Base-by-base conservation (phyloP, 2,113 vertebrate genomes). In the Brachyhypopomus occidentalis region DNA sequence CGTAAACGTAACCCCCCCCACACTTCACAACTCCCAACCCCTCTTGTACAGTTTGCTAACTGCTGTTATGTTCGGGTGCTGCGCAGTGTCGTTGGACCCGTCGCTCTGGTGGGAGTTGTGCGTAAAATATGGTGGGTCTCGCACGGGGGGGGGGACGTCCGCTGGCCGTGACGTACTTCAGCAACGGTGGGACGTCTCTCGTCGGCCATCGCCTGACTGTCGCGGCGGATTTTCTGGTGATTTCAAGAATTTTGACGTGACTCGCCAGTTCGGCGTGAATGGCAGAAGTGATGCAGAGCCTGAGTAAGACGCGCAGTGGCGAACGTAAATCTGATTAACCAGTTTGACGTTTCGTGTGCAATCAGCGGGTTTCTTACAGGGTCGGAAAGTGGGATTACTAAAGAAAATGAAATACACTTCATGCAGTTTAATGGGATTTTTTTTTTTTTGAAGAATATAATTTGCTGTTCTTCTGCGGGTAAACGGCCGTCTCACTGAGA, bases 311-410 rank as follows among this genome's bases (percentile, higher is more conserved):
- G 25, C 27, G 45, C 67, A 41, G 45, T 80, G 27, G 60, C 56
- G 73, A 64, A 76, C 60, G 27, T 56, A 84, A 80, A 72, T 80
- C 22, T 76, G 60, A 84, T 84, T 79, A 84, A 76, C 64, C 59
- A 71, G 55, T 71, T 67, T 84, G 74, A 80, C 79, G 64, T 75
- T 63, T 80, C 74, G 66, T 60, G 73, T 80, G 60, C 34, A 77
- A 72, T 80, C 78, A 77, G 72, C 48, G 59, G 74, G 58, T 22
- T 79, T 67, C 48, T 45, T 45, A 58, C 59, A 70, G 20, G 25
- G 55, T 78, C 20, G 22, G 58, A 67, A 80, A 66, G 34, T 62
- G 56, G 79, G 69, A 84, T 84, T 77, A 80, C 41, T 19, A 20
- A 66, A 58, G 48, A 22, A 73, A 81, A 80, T 84, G 27, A 77